Evolutionary conservation across 2,797 vertebrate species (phyloP).

Genomic region (Sebastes nivosus): DNA sequence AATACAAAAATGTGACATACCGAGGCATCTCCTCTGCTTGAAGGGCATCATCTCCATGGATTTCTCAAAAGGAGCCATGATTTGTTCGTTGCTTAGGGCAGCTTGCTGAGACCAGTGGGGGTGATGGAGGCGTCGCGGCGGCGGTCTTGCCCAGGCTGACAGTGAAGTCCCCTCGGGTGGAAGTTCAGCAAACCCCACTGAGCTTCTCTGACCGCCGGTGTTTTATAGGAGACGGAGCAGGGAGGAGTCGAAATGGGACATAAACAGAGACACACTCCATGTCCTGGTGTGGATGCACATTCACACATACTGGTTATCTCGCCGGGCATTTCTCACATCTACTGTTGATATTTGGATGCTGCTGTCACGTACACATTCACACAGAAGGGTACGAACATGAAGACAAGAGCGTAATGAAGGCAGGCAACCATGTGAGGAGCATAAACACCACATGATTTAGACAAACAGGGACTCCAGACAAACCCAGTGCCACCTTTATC

Average conservation of each 20-base stretch:
- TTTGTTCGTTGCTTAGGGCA: slow-evolving; percentile 41
- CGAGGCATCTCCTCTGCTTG: slow-evolving; percentile 86
- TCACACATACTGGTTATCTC: slow-evolving; percentile 72
- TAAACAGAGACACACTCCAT: slow-evolving; percentile 52
- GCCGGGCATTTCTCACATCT: slow-evolving; percentile 56
- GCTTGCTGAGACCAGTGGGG: slow-evolving; percentile 34
- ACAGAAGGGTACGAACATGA: background rate
- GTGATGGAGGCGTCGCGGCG: slow-evolving; percentile 23
- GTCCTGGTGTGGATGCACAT: slow-evolving; percentile 30
- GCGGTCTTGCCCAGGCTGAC: slow-evolving; percentile 66
- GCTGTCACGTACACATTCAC: slow-evolving; percentile 51
- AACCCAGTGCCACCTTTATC: background rate
- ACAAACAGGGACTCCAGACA: background rate
- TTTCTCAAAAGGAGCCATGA: slow-evolving; percentile 86
- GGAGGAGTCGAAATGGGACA: slow-evolving; percentile 66
- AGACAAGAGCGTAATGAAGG: slow-evolving; percentile 24
- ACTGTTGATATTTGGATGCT: slow-evolving; percentile 53
- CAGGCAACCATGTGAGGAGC: background rate
- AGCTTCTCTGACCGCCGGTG: background rate
- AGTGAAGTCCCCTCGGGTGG: slow-evolving; percentile 68
- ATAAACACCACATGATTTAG: slow-evolving; percentile 28
- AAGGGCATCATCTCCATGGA: slow-evolving; percentile 85
- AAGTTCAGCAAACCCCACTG: slow-evolving; percentile 70
- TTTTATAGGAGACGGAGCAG: slow-evolving; percentile 71
- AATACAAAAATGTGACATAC: slow-evolving; percentile 52